Base-by-base conservation (phyloP, 2,113 vertebrate genomes). In the Odocoileus virginianus region DNA sequence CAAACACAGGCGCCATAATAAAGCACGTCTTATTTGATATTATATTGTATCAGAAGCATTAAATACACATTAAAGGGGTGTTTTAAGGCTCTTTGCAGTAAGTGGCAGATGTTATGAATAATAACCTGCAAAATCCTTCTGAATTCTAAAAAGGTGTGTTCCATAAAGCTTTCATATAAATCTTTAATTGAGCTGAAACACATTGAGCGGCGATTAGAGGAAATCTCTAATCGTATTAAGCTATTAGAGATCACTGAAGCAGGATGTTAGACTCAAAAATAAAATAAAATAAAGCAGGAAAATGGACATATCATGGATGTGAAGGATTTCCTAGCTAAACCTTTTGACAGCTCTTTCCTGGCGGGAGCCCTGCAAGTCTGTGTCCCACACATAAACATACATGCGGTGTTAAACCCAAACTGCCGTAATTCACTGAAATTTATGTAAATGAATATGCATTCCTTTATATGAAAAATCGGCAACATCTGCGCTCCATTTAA, bases 81-180 rank as follows among this genome's bases (percentile, higher is more conserved):
- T 98, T 98, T 98, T 96, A 98, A 98, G 97, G 84, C 76, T 94
- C 98, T 98, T 98, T 98, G 28, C 97, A 93, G 23, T 98, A 98
- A 98, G 98, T 98, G 97, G 96, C 98, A 99, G 98, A 98, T 98
- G 98, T 98, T 99, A 98, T 98, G 98, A 99, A 98, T 98, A 99
- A 98, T 98, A 98, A 99, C 97, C 94, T 47, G 94, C 94, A 97
- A 98, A 98, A 98, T 98, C 96, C 96, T 81, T 98, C 96, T 97
- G 98, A 98, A 98, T 98, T 99, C 96, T 97, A 96, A 98, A 97
- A 97, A 98, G 92, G 76, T 91, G 11, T 92, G 84, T 98, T 98
- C 96, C 97, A 98, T 99, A 98, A 99, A 98, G 97, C 94, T 97
- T 98, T 89, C 85, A 91, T 96, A 98, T 99, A 98, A 98, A 99